These are phyloP conservation scores for Papilio machaon DNA, from an alignment of 1,140 invertebrate genomes.

Conservation along the genomic window DNA sequence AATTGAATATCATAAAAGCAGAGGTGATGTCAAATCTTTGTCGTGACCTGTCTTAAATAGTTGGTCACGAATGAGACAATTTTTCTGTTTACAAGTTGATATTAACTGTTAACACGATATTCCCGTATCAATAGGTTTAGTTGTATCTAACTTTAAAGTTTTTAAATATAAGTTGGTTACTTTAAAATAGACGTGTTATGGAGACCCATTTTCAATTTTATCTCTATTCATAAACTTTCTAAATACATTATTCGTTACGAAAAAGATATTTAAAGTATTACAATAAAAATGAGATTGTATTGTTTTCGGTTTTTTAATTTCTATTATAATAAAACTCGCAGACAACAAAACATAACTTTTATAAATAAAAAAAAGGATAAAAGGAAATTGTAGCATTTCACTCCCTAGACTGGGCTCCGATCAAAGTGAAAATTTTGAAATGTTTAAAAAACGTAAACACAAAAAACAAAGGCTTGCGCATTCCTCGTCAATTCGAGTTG, in stretches of 20 bases:
- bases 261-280: constrained; percentile 1
- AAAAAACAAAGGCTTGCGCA: constrained; percentile 54
- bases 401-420: constrained; percentile 41
- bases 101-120: constrained; percentile 70
- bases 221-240: background rate
- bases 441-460: constrained; percentile 53
- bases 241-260: background rate
- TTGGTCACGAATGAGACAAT: constrained; percentile 68
- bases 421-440: constrained; percentile 65
- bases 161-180: too few species aligned
- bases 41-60: constrained; percentile 57
- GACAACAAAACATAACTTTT: constrained; percentile 24
- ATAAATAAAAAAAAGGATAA: constrained; percentile 12
- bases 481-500: constrained; percentile 55
- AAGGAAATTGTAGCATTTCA: constrained; percentile 10
- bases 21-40: background rate
- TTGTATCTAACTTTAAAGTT: too few species aligned
- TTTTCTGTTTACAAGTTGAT: constrained; percentile 70
- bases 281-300: background rate
- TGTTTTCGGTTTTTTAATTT: constrained; percentile 13
- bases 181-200: too few species aligned
- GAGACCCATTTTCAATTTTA: background rate
- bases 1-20: background rate
- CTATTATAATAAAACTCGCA: constrained; percentile 1
- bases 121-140: constrained; percentile 55